Percentiles rank a stretch among this genome's conserved stretches.
Conservation (phyloP, 2,113 vertebrate species). For the Oreotragus oreotragus region DNA sequence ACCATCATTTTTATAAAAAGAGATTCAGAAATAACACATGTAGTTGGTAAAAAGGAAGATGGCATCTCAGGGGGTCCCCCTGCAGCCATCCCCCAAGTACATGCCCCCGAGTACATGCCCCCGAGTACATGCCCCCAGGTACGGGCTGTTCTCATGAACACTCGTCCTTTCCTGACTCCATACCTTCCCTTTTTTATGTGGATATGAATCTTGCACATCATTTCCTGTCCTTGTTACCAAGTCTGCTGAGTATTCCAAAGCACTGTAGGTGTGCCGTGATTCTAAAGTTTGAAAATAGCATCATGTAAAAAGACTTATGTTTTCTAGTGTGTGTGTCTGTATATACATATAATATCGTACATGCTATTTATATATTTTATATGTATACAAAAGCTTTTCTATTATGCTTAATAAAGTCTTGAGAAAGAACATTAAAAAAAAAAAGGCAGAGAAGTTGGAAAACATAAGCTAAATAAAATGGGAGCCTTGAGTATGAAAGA, state of each 20-base stretch:
- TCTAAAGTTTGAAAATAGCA: not conserved
- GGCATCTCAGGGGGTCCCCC: no score
- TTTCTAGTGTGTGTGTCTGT: not conserved
- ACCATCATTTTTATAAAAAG: not conserved
- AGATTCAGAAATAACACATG: not conserved
- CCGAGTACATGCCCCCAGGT: no score
- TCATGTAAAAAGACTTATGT: not conserved
- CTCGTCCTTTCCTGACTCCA: rapidly evolving
- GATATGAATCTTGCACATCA: rapidly evolving
- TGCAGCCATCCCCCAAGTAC: no score
- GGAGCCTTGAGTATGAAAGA: not conserved
- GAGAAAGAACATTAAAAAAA: not conserved
- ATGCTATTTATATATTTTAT: not conserved
- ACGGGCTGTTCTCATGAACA: rapidly evolving
- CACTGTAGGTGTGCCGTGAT: rapidly evolving
- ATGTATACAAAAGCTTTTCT: not conserved
- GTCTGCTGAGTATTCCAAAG: not conserved
- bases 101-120: no score
- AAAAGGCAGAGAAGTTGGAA: not conserved
- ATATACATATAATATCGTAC: not conserved
- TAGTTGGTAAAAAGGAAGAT: no score
- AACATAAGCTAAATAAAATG: not conserved
- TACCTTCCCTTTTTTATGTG: rapidly evolving
- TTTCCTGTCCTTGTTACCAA: not conserved
- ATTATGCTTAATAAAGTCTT: not conserved